These are phyloP conservation scores for Darevskia nairensis DNA, from an alignment of 2,797 vertebrate genomes.

Conservation along the genomic window DNA sequence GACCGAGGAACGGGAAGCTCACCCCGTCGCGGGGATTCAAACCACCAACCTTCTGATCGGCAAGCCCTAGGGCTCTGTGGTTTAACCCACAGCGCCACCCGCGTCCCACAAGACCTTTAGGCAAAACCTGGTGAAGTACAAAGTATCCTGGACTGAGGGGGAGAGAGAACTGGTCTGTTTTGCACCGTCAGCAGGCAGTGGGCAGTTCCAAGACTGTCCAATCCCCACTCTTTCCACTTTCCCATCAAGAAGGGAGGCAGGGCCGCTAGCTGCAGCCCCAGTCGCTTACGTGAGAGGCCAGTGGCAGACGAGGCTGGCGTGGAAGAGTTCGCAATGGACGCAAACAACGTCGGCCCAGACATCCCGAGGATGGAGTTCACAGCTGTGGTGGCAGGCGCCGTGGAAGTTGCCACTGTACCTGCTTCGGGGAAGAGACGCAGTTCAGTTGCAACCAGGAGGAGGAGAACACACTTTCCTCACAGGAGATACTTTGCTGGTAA, in stretches of 20 bases:
- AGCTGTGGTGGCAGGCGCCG: slow-evolving; percentile 48
- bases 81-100: too few relatives aligned
- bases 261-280: neutral
- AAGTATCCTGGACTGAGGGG: neutral
- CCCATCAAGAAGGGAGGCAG: too few relatives aligned
- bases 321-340: slow-evolving; percentile 52
- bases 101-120: too few relatives aligned
- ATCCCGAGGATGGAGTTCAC: slow-evolving; percentile 79
- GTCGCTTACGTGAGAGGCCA: slow-evolving; percentile 75
- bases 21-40: too few relatives aligned
- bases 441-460: neutral
- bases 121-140: neutral
- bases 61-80: too few relatives aligned
- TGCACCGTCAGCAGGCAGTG: too few relatives aligned
- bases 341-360: slow-evolving; percentile 65
- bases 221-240: neutral
- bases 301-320: slow-evolving; percentile 63
- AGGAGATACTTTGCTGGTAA: too few relatives aligned
- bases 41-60: too few relatives aligned
- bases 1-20: too few relatives aligned
- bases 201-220: neutral
- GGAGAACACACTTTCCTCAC: neutral
- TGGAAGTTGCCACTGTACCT: slow-evolving; percentile 48
- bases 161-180: neutral
- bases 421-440: neutral